Evolutionary conservation across 2,888 invertebrate genomes (phyloP).

Genomic region (Dyspetes luteomarginatus): DNA sequence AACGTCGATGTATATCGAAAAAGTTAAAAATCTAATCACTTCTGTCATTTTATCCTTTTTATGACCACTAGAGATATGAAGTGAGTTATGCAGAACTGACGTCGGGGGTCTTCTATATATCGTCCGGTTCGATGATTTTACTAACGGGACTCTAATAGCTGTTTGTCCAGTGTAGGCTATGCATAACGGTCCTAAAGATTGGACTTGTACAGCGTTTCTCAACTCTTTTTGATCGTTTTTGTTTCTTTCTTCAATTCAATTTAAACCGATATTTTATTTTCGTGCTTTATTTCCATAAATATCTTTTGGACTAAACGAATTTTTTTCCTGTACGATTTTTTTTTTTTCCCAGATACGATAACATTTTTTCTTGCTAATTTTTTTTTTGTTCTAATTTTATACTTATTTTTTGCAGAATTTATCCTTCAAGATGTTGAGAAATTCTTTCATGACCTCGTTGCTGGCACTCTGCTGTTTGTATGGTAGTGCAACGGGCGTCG

Average conservation of each 20-base stretch:
- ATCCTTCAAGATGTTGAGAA: slow-evolving; percentile 43
- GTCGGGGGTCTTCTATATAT: not conserved
- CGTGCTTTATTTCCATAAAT: not conserved
- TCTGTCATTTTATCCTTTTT: too few species aligned
- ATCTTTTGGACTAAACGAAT: not conserved
- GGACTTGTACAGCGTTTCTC: slow-evolving; percentile 38
- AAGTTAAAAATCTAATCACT: too few species aligned
- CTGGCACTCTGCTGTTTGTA: slow-evolving; percentile 48
- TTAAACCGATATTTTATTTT: not conserved
- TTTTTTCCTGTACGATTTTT: not conserved
- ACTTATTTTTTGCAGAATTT: slow-evolving; percentile 9
- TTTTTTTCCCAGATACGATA: not conserved
- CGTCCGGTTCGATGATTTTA: slow-evolving; percentile 28
- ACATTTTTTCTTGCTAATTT: not conserved
- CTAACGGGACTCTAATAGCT: slow-evolving; percentile 56
- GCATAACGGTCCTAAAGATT: slow-evolving; percentile 53
- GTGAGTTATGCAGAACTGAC: not conserved
- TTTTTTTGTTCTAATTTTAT: slow-evolving; percentile 7
- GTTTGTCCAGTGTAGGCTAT: slow-evolving; percentile 32
- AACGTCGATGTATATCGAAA: too few species aligned
- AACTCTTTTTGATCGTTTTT: slow-evolving; percentile 4
- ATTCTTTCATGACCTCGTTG: slow-evolving; percentile 22
- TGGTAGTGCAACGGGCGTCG: slow-evolving; percentile 37
- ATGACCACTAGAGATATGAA: too few species aligned
- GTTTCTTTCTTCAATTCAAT: not conserved